A percentile compares a stretch with the other conserved stretches of the same genome.
Evolutionary conservation across 1,140 invertebrate genomes (phyloP).

Genomic region (Gonioctena quinquepunctata): DNA sequence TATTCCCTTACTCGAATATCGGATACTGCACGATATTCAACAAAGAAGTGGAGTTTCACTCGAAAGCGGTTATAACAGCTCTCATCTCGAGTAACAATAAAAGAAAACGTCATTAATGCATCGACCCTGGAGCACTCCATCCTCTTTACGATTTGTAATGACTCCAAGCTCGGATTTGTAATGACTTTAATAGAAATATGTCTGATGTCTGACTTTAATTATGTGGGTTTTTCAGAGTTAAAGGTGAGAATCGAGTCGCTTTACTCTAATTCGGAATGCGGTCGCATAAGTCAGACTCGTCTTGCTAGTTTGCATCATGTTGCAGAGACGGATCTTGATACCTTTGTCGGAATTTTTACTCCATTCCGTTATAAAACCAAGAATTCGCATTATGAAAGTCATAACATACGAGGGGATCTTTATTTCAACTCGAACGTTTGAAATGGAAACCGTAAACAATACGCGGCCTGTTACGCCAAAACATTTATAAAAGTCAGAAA

Average conservation of each 20-base stretch:
- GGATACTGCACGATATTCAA: no score
- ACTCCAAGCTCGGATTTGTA: neutral
- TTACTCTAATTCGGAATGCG: conserved; percentile 24
- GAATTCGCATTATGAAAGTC: no score
- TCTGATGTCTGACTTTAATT: conserved; percentile 21
- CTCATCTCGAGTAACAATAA: neutral
- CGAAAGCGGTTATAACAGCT: no score
- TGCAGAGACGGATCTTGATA: conserved; percentile 2
- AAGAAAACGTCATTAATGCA: conserved; percentile 3
- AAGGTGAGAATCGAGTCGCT: conserved; percentile 16
- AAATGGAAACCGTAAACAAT: no score
- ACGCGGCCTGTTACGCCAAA: no score
- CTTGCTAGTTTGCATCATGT: neutral
- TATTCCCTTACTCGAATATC: no score
- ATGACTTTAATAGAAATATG: neutral
- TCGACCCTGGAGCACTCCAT: neutral
- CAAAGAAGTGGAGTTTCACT: no score
- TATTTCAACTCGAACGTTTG: no score
- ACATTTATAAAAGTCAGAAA: no score
- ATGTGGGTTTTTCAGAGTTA: conserved; percentile 12
- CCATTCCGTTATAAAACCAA: neutral
- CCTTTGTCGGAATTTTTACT: neutral
- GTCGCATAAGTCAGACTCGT: conserved; percentile 1
- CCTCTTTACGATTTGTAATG: neutral
- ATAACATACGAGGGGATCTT: no score